Conservation (phyloP, 2,888 invertebrate genomes). For the Ceriagrion tenellum region DNA sequence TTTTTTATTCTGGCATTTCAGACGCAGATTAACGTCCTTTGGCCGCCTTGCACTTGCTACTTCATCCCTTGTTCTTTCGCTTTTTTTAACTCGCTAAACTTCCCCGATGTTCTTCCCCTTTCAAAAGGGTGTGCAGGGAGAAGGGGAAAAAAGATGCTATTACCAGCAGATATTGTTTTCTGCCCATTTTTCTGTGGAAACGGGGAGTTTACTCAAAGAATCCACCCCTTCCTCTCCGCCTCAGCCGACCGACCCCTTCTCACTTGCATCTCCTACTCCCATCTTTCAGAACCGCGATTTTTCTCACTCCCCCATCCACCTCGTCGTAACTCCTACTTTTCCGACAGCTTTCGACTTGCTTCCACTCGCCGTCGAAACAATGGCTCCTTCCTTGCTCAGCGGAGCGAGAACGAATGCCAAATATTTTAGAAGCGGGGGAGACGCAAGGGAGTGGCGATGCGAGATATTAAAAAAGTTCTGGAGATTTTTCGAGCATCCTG, state of each 20-base stretch:
- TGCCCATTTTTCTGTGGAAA: background rate
- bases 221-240: background rate
- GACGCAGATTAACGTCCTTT: constrained; percentile 31
- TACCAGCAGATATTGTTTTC: background rate
- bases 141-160: background rate
- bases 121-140: background rate
- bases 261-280: background rate
- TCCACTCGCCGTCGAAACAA: constrained; percentile 25
- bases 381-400: constrained; percentile 10
- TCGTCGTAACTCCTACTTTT: background rate
- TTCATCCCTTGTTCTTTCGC: background rate
- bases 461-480: constrained; percentile 58
- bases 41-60: background rate
- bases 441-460: constrained; percentile 4
- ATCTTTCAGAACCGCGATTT: background rate
- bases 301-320: background rate
- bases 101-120: background rate
- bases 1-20: background rate
- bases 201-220: background rate
- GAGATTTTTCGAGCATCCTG: constrained; percentile 34
- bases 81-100: background rate
- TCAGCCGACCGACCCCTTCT: background rate
- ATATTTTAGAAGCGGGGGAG: background rate
- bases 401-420: constrained; percentile 14
- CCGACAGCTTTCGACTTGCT: background rate